These are phyloP conservation scores for Acanthaster planci DNA, from an alignment of 35 echinoderm and acorn worm genomes.

Conservation along the genomic window DNA sequence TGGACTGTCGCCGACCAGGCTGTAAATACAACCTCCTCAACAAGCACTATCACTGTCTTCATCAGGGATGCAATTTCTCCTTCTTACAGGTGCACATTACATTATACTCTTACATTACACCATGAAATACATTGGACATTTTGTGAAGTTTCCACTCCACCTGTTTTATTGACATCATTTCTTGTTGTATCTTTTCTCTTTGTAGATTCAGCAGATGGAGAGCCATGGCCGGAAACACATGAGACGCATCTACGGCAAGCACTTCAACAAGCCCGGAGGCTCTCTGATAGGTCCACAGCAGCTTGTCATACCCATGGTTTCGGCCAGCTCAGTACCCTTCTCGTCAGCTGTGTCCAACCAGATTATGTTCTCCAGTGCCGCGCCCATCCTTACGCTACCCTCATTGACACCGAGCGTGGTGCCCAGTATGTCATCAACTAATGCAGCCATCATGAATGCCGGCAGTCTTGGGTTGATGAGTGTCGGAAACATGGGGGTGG, in stretches of 20 bases:
- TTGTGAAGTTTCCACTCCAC: background rate
- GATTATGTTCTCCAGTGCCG: conserved; percentile 23
- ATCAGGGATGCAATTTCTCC: conserved; percentile 93
- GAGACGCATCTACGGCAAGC: conserved; percentile 95
- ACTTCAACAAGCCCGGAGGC: conserved; percentile 86
- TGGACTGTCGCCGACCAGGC: conserved; percentile 84
- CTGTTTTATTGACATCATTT: background rate
- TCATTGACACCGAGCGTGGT: conserved; percentile 52
- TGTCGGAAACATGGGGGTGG: conserved; percentile 6
- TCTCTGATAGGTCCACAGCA: conserved; percentile 74
- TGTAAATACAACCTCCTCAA: conserved; percentile 98
- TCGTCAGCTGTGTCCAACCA: conserved; percentile 26
- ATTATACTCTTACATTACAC: background rate
- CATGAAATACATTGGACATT: background rate
- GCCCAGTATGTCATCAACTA: conserved; percentile 34
- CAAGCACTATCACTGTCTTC: conserved; percentile 97
- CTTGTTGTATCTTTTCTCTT: conserved; percentile 16
- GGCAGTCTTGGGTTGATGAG: conserved; percentile 13
- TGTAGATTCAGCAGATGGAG: conserved; percentile 97
- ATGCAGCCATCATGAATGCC: conserved; percentile 35
- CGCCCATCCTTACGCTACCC: conserved; percentile 24
- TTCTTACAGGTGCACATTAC: conserved; percentile 75
- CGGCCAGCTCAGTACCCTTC: conserved; percentile 25
- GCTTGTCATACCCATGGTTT: conserved; percentile 80
- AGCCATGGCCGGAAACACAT: conserved; percentile 96